phyloP scores from a whole-genome alignment of 2,113 vertebrate species.

The Passer montanus region DNA sequence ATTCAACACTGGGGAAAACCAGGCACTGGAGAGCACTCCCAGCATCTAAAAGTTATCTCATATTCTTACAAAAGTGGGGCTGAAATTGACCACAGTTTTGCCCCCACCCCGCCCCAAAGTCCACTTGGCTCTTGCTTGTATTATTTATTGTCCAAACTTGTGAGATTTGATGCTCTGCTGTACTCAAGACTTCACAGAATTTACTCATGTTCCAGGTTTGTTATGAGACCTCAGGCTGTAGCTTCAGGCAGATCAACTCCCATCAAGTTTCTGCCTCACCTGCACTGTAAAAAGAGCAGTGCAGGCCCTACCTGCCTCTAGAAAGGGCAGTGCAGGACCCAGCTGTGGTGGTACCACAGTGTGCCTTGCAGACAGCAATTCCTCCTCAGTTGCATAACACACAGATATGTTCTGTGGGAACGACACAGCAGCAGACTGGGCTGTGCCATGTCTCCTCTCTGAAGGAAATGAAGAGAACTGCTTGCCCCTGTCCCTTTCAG shows the following conservation, averaged over 20 bases:
- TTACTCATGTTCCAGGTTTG: not conserved
- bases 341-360: not conserved
- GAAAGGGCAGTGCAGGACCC: not conserved
- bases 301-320: not conserved
- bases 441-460: not conserved
- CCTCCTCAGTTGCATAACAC: not conserved
- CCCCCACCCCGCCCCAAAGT: rapidly evolving
- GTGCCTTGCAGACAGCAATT: not conserved
- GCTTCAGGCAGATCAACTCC: not conserved
- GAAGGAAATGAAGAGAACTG: not conserved
- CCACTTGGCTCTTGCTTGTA: not conserved
- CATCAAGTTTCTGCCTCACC: not conserved
- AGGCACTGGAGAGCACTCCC: not conserved
- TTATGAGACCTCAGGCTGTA: not conserved
- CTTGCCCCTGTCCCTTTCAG: not conserved
- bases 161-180: not conserved
- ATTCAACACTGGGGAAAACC: not conserved
- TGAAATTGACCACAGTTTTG: not conserved
- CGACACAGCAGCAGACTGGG: not conserved
- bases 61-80: not conserved
- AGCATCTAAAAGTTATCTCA: not conserved
- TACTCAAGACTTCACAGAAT: not conserved
- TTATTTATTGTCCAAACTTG: not conserved
- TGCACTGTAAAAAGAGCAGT: not conserved
- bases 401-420: rapidly evolving